These are phyloP conservation scores for Salvelinus fontinalis DNA, from an alignment of 2,113 vertebrate genomes.

Conservation along the genomic window DNA sequence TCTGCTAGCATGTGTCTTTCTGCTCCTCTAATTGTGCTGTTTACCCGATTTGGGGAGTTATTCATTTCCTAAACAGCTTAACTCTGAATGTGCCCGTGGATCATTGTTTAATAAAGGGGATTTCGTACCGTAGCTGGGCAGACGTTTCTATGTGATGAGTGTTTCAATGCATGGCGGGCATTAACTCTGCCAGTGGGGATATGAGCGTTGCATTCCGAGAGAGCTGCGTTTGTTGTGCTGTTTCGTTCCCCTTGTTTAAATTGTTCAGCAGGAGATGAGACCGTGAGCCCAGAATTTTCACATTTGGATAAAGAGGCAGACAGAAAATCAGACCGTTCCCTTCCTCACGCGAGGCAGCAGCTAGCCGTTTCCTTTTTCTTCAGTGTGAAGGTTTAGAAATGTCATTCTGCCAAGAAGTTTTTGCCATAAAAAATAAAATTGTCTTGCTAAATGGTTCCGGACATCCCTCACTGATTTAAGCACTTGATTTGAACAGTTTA, in stretches of 20 bases:
- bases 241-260: background rate
- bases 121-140: conserved; percentile 7
- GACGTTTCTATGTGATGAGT: background rate
- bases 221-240: background rate
- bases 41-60: conserved; percentile 12
- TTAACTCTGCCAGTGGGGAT: too few species aligned
- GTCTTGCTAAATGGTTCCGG: conserved; percentile 11
- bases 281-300: background rate
- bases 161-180: too few species aligned
- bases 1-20: background rate
- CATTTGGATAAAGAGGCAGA: background rate
- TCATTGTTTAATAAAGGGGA: conserved; percentile 23
- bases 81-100: background rate
- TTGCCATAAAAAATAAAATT: conserved; percentile 22
- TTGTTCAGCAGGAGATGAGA: background rate
- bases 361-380: background rate
- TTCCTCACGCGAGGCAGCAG: background rate
- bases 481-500: conserved; percentile 12
- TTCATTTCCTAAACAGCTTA: conserved; percentile 23
- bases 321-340: background rate
- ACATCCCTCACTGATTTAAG: conserved; percentile 19
- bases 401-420: conserved; percentile 22
- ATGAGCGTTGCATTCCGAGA: background rate
- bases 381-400: conserved; percentile 1
- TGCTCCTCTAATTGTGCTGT: conserved; percentile 11